These are phyloP conservation scores for Potamarius usumacintae DNA, from an alignment of 2,113 vertebrate species.

Conservation along the genomic window DNA sequence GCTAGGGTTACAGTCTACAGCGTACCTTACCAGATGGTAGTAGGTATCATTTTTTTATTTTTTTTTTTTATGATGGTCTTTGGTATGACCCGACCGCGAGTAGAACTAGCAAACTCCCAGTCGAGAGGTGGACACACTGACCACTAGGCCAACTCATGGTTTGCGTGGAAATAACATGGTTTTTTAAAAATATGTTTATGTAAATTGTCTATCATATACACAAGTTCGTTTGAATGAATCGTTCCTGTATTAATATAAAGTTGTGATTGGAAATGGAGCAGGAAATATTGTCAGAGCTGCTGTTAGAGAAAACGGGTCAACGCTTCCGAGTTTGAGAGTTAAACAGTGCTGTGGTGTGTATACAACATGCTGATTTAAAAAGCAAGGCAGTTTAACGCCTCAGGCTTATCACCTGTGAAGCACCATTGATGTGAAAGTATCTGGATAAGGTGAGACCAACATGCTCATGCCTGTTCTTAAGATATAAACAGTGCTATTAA, in stretches of 20 bases:
- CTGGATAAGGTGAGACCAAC: neutral
- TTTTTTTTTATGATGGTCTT: too few relatives aligned
- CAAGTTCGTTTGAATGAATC: neutral
- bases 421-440: neutral
- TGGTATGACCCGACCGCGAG: too few relatives aligned
- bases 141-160: too few relatives aligned
- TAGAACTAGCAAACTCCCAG: too few relatives aligned
- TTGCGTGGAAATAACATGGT: too few relatives aligned
- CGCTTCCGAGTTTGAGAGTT: neutral
- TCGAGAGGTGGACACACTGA: too few relatives aligned
- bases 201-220: neutral
- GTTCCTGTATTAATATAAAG: neutral
- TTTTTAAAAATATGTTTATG: neutral
- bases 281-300: neutral
- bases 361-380: neutral
- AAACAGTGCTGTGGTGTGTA: neutral
- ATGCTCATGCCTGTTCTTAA: conserved; percentile 15
- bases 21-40: too few relatives aligned
- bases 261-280: neutral
- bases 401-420: neutral
- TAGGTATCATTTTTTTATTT: neutral
- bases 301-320: neutral
- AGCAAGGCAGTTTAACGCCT: too few relatives aligned
- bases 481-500: neutral
- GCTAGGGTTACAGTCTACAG: too few relatives aligned